Evolutionary conservation across 2,888 invertebrate species (phyloP).

Genomic region (Nasonia oneida): DNA sequence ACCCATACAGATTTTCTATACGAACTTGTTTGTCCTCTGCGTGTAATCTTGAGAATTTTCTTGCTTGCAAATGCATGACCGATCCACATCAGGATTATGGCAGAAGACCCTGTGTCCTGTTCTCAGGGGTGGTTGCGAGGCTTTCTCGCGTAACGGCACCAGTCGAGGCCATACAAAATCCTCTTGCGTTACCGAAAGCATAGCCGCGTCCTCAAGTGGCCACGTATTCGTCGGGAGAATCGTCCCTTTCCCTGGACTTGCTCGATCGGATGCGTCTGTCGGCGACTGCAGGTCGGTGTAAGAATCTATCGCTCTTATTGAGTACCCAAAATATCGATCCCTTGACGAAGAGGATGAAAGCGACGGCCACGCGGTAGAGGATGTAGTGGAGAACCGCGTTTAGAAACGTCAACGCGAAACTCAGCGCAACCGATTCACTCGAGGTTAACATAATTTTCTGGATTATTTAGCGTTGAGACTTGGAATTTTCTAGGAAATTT

Average conservation of each 20-base stretch:
- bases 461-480: neutral
- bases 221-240: constrained; percentile 35
- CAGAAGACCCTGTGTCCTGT: constrained; percentile 74
- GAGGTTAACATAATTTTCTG: constrained; percentile 36
- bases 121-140: constrained; percentile 82
- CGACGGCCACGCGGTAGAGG: constrained; percentile 69
- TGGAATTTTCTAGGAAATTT: neutral
- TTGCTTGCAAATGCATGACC: neutral
- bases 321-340: constrained; percentile 53
- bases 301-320: neutral
- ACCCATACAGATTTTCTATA: neutral
- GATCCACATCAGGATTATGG: neutral
- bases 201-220: neutral
- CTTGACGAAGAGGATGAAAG: constrained; percentile 67
- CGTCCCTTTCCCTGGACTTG: constrained; percentile 19
- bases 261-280: neutral
- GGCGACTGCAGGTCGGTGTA: neutral
- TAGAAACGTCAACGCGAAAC: constrained; percentile 67
- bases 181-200: constrained; percentile 79
- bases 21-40: neutral
- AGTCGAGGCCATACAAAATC: constrained; percentile 84
- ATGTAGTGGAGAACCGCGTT: constrained; percentile 73
- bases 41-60: neutral
- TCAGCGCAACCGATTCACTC: constrained; percentile 65
- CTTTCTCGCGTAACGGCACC: constrained; percentile 82